phyloP scores from a whole-genome alignment of 2,113 vertebrate species.

The Shinisaurus crocodilurus region DNA sequence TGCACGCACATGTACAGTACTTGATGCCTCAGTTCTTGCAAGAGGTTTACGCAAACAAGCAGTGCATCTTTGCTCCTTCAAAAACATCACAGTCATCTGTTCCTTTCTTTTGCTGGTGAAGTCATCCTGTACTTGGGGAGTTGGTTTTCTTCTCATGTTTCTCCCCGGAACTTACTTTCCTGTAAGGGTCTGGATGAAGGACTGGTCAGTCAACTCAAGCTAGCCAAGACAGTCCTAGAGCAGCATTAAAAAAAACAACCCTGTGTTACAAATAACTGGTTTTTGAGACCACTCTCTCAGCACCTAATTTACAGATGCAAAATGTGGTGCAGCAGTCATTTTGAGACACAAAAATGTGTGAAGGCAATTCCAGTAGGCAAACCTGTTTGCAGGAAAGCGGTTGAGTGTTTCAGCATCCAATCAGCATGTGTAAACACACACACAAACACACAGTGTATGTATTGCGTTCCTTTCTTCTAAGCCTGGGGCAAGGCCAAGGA shows the following conservation, averaged over 20 bases:
- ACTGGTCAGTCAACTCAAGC: background rate
- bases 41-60: background rate
- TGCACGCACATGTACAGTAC: background rate
- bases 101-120: background rate
- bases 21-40: background rate
- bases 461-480: background rate
- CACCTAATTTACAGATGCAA: background rate
- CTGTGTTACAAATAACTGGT: no score
- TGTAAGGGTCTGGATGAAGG: background rate
- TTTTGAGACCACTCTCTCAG: background rate
- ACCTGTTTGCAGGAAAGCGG: background rate
- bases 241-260: background rate
- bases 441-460: background rate
- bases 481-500: background rate
- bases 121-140: background rate
- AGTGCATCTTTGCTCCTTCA: background rate
- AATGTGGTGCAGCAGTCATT: background rate
- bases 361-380: background rate
- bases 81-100: background rate
- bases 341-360: background rate
- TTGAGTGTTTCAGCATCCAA: background rate
- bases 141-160: background rate
- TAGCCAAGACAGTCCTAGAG: background rate
- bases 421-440: background rate
- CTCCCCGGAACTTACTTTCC: background rate